Conservation (phyloP, 2,888 invertebrate genomes). For the Anthophora plumipes region DNA sequence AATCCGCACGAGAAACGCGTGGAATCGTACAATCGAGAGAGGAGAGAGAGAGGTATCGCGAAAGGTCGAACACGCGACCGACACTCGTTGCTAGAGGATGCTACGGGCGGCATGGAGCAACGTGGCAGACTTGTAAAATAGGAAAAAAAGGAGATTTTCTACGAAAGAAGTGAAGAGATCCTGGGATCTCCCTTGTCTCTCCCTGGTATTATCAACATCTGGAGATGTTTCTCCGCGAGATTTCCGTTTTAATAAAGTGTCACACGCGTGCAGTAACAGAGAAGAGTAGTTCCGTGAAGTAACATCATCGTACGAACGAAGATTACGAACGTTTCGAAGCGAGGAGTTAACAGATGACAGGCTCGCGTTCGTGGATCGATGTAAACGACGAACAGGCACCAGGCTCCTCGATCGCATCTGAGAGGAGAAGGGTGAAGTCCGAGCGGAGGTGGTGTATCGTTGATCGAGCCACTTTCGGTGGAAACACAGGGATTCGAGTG, state of each 20-base stretch:
- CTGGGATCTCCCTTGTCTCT: neutral
- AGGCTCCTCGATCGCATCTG: constrained; percentile 19
- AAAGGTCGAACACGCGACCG: constrained; percentile 18
- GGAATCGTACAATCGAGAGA: neutral
- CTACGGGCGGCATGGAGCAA: constrained; percentile 30
- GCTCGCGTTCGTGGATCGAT: constrained; percentile 41
- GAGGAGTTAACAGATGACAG: constrained; percentile 31
- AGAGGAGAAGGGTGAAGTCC: constrained; percentile 19
- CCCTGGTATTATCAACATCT: neutral
- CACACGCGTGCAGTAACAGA: too few relatives aligned
- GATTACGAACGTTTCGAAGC: neutral
- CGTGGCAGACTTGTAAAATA: constrained; percentile 29
- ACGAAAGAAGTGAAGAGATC: neutral
- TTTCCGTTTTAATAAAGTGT: too few relatives aligned
- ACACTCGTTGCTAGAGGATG: constrained; percentile 4
- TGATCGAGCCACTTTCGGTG: neutral
- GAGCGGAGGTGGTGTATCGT: neutral
- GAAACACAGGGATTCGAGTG: neutral
- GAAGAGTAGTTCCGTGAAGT: neutral
- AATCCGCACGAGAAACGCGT: neutral
- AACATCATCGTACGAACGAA: neutral
- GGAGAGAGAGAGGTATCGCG: neutral
- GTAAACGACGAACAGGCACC: constrained; percentile 29
- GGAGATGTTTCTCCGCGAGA: neutral
- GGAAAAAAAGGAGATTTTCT: too few relatives aligned